Evolutionary conservation across 37 sponge, comb jelly and placozoan genomes (phyloP), one percentile per base, ranked within the genome.

Genomic region (Chondrosia reniformis): DNA sequence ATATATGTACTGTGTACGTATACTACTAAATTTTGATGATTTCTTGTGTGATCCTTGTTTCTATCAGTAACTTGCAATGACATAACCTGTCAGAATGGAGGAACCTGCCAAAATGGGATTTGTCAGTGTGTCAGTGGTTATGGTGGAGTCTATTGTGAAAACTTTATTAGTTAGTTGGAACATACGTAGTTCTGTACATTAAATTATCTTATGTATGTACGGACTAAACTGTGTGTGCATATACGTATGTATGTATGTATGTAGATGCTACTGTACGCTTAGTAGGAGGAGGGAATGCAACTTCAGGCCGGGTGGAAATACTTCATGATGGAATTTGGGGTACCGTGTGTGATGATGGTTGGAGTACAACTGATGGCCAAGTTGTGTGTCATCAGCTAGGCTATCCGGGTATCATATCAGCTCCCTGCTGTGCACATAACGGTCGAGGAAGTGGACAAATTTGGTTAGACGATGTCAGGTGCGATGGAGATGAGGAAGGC

Each of bases 321-420:
- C 27, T 28, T 28, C 2, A 56, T 6, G 27, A 56, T 56, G 3
- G 3, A 8, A 6, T 28, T 28, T 56, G 58, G 58, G 58, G 58
- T 6, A 56, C 58, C 27, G 58, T 56, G 58, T 56, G 58, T 56
- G 58, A 56, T 56, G 58, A 56, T 6, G 58, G 58, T 56, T 56
- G 58, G 58, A 28, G 27, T 6, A 56, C 27, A 24, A 56, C 7
- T 56, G 58, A 56, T 56, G 58, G 25, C 58, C 3, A 56, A 28
- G 58, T 56, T 24, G 58, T 56, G 7, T 56, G 58, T 6, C 58
- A 6, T 28, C 58, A 56, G 58, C 58, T 56, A 4, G 8, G 8
- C 27, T 56, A 56, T 28, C n/a, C 25, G 25, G 27, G 58, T 28
- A 28, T 28, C 58, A 56, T 56, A 56, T 56, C 58, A 28, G 58